Conservation (phyloP, 2,888 invertebrate genomes). For the Mamestra brassicae region DNA sequence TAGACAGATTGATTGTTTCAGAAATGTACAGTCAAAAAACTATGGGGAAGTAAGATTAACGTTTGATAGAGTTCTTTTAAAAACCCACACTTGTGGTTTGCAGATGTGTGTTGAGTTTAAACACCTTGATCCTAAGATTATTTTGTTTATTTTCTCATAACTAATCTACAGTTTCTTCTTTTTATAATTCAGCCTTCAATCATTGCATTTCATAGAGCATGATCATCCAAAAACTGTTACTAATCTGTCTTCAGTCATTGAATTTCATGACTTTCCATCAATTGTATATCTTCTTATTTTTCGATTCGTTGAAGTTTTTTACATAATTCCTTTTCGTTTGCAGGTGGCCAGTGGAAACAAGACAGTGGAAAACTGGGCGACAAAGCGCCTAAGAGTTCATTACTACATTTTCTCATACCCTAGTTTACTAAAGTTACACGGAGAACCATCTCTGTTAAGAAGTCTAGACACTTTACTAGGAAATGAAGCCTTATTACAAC, state of each 20-base stretch:
- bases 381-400: conserved; percentile 92
- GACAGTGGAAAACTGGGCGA: conserved; percentile 95
- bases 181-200: conserved; percentile 7
- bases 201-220: conserved; percentile 8
- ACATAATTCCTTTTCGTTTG: conserved; percentile 43
- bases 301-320: neutral
- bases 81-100: too few relatives aligned
- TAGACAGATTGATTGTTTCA: too few relatives aligned
- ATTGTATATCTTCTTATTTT: too few relatives aligned
- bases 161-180: neutral
- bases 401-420: conserved; percentile 96
- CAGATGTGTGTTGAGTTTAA: too few relatives aligned
- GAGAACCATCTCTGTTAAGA: conserved; percentile 93
- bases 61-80: too few relatives aligned
- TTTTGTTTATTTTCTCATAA: neutral
- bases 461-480: conserved; percentile 94
- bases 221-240: neutral
- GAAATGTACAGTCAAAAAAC: too few relatives aligned
- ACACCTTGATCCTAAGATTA: neutral
- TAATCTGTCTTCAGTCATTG: neutral
- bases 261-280: neutral
- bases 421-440: conserved; percentile 95
- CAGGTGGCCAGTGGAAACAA: conserved; percentile 94
- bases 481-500: conserved; percentile 96
- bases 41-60: too few relatives aligned